Conservation (phyloP, 2,797 vertebrate genomes). For the Dipus sagitta region DNA sequence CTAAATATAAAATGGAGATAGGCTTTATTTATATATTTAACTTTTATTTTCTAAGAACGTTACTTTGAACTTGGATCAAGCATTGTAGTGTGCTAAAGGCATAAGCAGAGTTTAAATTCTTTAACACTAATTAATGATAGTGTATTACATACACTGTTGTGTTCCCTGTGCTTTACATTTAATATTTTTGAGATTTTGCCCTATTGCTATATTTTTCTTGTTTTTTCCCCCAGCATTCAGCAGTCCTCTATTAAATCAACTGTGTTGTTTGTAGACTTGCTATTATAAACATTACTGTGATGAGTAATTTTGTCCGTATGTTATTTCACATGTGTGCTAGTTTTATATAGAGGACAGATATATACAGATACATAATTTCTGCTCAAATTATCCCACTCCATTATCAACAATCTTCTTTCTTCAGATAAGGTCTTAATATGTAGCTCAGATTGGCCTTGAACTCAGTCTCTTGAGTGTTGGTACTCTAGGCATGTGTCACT, state of each 20-base stretch:
- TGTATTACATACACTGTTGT: neutral
- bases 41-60: constrained; percentile 49
- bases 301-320: neutral
- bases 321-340: constrained; percentile 3
- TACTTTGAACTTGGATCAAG: constrained; percentile 16
- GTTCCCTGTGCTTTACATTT: constrained; percentile 38
- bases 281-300: neutral
- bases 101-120: constrained; percentile 36
- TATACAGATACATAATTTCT: constrained; percentile 16
- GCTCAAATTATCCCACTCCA: neutral
- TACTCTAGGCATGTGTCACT: neutral
- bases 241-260: neutral
- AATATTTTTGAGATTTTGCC: neutral
- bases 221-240: neutral
- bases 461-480: neutral
- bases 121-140: neutral
- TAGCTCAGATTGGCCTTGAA: neutral
- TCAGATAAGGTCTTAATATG: neutral
- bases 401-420: neutral
- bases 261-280: neutral
- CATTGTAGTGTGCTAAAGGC: neutral
- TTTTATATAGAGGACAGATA: constrained; percentile 45
- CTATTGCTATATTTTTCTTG: neutral
- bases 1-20: neutral
- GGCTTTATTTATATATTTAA: neutral